phyloP scores from a whole-genome alignment of 2,888 invertebrate genomes.

The Abscondita cerata region DNA sequence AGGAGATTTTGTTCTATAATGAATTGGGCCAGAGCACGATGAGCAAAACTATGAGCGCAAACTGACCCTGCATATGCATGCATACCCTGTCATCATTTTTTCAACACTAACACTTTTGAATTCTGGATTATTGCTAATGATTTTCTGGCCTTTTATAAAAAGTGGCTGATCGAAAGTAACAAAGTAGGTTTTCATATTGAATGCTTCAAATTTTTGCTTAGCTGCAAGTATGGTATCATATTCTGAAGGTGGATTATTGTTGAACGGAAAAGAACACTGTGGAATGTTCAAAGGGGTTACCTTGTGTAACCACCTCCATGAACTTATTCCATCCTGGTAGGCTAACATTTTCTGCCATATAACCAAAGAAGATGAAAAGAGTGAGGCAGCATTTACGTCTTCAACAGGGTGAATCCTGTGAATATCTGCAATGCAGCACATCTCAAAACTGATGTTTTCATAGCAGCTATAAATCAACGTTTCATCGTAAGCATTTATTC shows the following conservation, averaged over 20 bases:
- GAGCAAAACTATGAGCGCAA: neutral
- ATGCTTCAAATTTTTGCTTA: neutral
- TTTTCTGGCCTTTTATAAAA: slow-evolving; percentile 1
- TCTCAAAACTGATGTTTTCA: too few relatives aligned
- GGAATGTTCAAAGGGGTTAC: neutral
- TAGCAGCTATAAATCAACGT: too few relatives aligned
- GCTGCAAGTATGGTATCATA: neutral
- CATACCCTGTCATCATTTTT: neutral
- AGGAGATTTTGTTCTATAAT: neutral
- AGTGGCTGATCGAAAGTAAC: neutral
- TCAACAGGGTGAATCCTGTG: slow-evolving; percentile 25
- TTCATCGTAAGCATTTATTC: too few relatives aligned
- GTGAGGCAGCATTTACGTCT: too few relatives aligned
- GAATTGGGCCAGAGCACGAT: neutral
- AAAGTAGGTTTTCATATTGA: slow-evolving; percentile 1
- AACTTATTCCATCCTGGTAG: too few relatives aligned
- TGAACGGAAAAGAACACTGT: neutral
- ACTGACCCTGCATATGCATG: neutral
- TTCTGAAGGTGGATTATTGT: neutral
- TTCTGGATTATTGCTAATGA: neutral
- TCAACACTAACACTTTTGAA: neutral
- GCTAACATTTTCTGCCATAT: too few relatives aligned
- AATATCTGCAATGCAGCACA: neutral
- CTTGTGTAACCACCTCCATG: slow-evolving; percentile 33
- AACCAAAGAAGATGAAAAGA: too few relatives aligned